Evolutionary conservation across 2,113 vertebrate genomes (phyloP), one percentile per base, ranked within the genome.

Genomic region (Proterorhinus semilunaris): DNA sequence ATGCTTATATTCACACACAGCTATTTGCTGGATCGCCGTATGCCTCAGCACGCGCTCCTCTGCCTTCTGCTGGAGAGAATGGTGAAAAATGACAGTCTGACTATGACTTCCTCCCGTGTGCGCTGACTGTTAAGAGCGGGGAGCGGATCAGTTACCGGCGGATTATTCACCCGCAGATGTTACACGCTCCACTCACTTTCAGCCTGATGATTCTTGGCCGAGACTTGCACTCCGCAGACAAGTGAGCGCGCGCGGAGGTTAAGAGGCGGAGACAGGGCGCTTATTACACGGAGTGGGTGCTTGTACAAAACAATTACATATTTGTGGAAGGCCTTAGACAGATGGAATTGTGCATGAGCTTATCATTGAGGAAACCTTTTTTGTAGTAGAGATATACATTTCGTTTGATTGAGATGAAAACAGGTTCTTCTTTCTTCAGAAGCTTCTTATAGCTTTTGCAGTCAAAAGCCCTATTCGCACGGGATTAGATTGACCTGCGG

Each of bases 1-100:
- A 82, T 80, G 85, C 82, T 84, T 80, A 67, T 63, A 71, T 76
- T 85, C 82, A 85, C 86, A 88, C 83, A 79, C 73, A 74, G 76
- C 63, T 78, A 82, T 88, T 87, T 84, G 80, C 55, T 11, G 73
- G 75, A 76, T 74, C 69, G 76, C 86, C 79, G 76, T 83, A 82
- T 88, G 87, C 71, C 83, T 82, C 71, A 79, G 68, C 76, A 78
- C 74, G 69, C 66, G 70, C 75, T 66, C 54, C 21, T 79, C 82
- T 58, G 73, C 85, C 83, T 83, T 86, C 88, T 87, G 87, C 85
- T 85, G 17, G 0, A 44, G 73, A 62, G 69, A 85, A 82, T 62
- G 27, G 8, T 55, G 79, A 80, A 82, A 71, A 78, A 66, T 17
- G 51, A 80, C 5, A 70, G 81, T 78, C 70, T 78, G 72, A 80